Conservation (phyloP, 2,113 vertebrate species). For the Heterochromis multidens region DNA sequence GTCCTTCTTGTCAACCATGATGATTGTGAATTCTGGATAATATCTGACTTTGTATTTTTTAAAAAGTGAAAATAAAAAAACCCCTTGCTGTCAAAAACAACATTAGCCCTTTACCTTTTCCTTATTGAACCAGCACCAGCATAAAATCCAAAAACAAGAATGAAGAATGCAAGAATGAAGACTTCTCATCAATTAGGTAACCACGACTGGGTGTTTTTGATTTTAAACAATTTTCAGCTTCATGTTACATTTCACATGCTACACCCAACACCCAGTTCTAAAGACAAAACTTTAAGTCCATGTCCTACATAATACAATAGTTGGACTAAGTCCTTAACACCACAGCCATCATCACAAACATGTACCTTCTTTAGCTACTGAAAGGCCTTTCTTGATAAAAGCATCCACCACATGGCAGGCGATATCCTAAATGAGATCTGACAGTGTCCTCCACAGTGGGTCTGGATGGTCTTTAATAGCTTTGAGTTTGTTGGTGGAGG, state of each 20-base stretch:
- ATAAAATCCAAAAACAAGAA: neutral
- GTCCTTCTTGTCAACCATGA: neutral
- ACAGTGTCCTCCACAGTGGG: neutral
- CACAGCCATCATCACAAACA: neutral
- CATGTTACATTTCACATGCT: neutral
- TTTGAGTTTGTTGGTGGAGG: slow-evolving; percentile 5
- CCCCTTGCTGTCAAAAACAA: neutral
- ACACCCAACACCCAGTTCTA: neutral
- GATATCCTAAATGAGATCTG: slow-evolving; percentile 6
- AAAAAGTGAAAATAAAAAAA: neutral
- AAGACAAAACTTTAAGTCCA: neutral
- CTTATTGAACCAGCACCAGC: neutral
- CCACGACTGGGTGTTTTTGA: neutral
- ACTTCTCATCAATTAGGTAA: neutral
- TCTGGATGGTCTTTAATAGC: slow-evolving; percentile 29
- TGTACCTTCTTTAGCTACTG: neutral
- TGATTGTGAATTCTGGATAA: neutral
- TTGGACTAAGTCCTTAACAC: neutral
- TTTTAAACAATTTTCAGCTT: neutral
- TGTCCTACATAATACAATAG: neutral
- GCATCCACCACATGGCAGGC: neutral
- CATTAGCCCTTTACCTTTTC: neutral
- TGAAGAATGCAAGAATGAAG: neutral
- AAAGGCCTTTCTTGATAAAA: slow-evolving; percentile 20
- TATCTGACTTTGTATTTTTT: neutral